These are phyloP conservation scores for Eidolon dupreanum DNA, from an alignment of 2,797 vertebrate species.

Conservation along the genomic window DNA sequence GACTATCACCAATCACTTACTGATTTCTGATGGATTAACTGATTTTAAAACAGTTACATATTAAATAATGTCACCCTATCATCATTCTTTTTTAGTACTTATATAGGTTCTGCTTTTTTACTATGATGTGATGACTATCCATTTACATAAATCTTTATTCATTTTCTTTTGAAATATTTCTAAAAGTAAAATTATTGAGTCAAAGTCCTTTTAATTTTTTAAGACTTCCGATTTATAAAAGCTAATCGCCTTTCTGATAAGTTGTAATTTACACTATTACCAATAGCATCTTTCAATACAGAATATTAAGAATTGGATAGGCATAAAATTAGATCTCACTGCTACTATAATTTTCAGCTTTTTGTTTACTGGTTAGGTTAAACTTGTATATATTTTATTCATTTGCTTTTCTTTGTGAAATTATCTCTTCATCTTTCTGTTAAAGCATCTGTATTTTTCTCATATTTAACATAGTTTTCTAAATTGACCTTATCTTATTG, in stretches of 20 bases:
- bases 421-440: background rate
- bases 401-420: background rate
- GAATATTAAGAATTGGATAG: background rate
- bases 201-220: background rate
- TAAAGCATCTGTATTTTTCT: background rate
- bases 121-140: background rate
- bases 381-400: background rate
- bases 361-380: background rate
- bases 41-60: background rate
- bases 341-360: background rate
- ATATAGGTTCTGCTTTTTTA: background rate
- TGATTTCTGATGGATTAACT: background rate
- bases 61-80: background rate
- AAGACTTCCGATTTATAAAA: background rate
- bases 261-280: background rate
- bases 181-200: background rate
- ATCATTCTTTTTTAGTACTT: background rate
- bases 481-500: background rate
- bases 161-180: constrained; percentile 12
- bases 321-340: background rate
- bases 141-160: background rate
- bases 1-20: background rate
- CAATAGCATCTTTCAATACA: background rate
- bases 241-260: background rate
- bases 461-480: background rate